These are phyloP conservation scores for Polydrusus pterygomalis DNA, from an alignment of 2,888 invertebrate genomes.

Conservation along the genomic window DNA sequence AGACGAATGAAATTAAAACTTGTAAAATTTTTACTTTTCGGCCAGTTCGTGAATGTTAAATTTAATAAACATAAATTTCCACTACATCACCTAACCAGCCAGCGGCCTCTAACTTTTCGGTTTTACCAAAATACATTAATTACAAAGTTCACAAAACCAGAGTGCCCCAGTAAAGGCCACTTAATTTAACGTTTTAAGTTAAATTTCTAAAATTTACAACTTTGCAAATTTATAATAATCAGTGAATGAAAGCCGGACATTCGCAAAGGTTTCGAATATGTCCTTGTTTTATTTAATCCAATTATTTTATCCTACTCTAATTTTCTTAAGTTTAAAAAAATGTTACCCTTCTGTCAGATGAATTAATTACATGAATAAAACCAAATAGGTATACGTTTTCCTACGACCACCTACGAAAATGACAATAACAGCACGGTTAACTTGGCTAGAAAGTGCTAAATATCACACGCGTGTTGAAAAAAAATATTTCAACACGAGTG, in stretches of 20 bases:
- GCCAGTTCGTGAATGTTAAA: background rate
- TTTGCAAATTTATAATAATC: slow-evolving; percentile 17
- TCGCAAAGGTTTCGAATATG: background rate
- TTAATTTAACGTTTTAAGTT: slow-evolving; percentile 15
- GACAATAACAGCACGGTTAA: too few relatives aligned
- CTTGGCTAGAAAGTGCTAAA: too few relatives aligned
- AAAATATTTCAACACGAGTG: too few relatives aligned
- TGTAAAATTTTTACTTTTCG: background rate
- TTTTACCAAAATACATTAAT: slow-evolving; percentile 19
- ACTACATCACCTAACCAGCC: background rate
- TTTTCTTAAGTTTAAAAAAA: too few relatives aligned
- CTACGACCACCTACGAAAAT: too few relatives aligned
- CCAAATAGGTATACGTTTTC: too few relatives aligned
- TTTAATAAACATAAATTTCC: background rate
- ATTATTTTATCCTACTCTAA: too few relatives aligned
- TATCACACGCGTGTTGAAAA: too few relatives aligned
- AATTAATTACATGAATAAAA: too few relatives aligned
- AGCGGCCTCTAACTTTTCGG: background rate
- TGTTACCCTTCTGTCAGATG: too few relatives aligned
- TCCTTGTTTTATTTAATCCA: background rate
- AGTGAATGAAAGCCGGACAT: background rate
- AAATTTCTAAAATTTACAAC: slow-evolving; percentile 15
- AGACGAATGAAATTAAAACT: too few relatives aligned
- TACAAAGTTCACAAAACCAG: slow-evolving; percentile 10
- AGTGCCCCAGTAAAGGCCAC: slow-evolving; percentile 15